Base-by-base conservation (phyloP, 2,888 invertebrate genomes). In the Rhagophthalmus giganteus region DNA sequence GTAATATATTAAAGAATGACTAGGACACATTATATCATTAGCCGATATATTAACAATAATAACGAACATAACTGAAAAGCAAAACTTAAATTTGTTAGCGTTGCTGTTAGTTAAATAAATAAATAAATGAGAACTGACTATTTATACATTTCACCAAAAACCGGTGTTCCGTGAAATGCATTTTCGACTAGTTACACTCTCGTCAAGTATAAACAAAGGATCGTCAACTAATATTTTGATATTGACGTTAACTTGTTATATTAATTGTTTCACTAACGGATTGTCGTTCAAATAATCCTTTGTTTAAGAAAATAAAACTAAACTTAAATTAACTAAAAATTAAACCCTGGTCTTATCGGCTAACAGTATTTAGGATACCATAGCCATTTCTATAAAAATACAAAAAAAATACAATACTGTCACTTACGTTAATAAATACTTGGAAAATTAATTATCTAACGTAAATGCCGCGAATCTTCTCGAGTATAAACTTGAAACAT, bases 11-110 rank as follows among this genome's bases (percentile, higher is more conserved):
- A 52, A 44, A 53, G 63, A 67, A 63, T 73, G 73, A 73, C 73
- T 73, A 73, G 73, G 65, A 67, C 60, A 62, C 63, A 54, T 40
- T 63, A 70, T 72, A 73, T 68, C 69, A 73, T 73, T 73, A 73
- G 73, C 73, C 73, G 73, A 73, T 72, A 72, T 57, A 63, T 45
- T 50, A 56, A 34, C 48, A 41, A 46, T 61, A 61, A 62, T n/a
- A n/a, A n/a, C n/a, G n/a, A n/a, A 51, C 60, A 62, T 63, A 66
- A 66, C 56, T 51, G 61, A 61, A n/a, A 59, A 57, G 44, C 54
- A 38, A 50, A 54, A 45, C 35, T 37, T 40, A 54, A 54, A 41
- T 37, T 46, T 46, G 54, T 46, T 46, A 57, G 55, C 50, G 54
- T 39, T 46, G 48, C 42, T 52, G 55, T 54, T 57, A 52, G 58